Conservation (phyloP, 2,113 vertebrate genomes). For the Eublepharis macularius region DNA sequence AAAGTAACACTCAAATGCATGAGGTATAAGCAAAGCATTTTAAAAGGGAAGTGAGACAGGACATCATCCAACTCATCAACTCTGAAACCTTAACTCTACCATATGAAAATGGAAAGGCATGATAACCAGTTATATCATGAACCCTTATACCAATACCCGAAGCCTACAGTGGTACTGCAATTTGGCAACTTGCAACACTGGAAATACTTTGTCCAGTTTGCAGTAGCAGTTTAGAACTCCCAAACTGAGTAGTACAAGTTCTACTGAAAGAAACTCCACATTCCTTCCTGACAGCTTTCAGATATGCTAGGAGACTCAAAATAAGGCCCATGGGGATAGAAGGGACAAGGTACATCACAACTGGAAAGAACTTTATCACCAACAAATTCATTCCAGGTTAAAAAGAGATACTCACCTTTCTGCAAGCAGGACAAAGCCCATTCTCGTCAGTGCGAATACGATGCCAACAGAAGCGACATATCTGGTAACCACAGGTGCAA, state of each 20-base stretch:
- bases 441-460: constrained; percentile 99
- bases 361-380: constrained; percentile 25
- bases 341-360: background rate
- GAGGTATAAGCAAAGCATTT: too few relatives aligned
- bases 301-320: background rate
- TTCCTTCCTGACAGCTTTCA: background rate
- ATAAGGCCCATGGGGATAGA: background rate
- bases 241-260: background rate
- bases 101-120: background rate
- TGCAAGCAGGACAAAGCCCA: constrained; percentile 98
- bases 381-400: constrained; percentile 8
- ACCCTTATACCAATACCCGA: background rate
- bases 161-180: constrained; percentile 2
- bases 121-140: background rate
- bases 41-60: too few relatives aligned
- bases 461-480: constrained; percentile 99
- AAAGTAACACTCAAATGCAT: background rate
- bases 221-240: background rate
- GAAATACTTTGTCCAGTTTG: background rate
- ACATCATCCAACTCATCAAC: too few relatives aligned
- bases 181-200: background rate
- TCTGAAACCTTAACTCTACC: too few relatives aligned
- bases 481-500: constrained; percentile 99
- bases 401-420: constrained; percentile 87
- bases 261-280: background rate